Conservation (phyloP, 2,113 vertebrate genomes). For the Mandrillus leucophaeus region DNA sequence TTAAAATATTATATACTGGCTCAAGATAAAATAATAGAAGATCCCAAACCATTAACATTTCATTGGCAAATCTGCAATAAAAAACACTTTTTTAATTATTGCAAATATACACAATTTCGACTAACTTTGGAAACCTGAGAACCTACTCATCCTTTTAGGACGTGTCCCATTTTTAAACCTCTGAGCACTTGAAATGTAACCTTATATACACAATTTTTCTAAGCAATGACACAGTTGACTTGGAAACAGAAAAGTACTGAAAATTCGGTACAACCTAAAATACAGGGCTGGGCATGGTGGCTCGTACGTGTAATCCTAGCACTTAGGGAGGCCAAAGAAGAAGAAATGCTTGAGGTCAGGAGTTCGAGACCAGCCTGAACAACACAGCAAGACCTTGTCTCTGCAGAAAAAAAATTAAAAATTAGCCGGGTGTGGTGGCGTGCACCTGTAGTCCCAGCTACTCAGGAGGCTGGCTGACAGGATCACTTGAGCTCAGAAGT, state of each 20-base stretch:
- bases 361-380: too few relatives aligned
- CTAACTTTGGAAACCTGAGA: neutral
- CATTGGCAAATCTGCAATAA: neutral
- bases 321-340: too few relatives aligned
- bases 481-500: too few relatives aligned
- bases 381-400: too few relatives aligned
- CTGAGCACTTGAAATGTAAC: neutral
- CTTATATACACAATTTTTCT: neutral
- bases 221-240: neutral
- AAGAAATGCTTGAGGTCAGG: too few relatives aligned
- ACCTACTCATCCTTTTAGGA: neutral
- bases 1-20: neutral
- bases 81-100: neutral
- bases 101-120: neutral
- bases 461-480: too few relatives aligned
- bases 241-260: neutral
- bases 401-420: too few relatives aligned
- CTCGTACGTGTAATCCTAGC: too few relatives aligned
- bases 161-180: slow-evolving; percentile 1
- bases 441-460: too few relatives aligned
- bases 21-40: neutral
- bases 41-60: neutral
- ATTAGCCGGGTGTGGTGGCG: too few relatives aligned
- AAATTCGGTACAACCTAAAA: neutral
- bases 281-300: neutral